A percentile compares a stretch with the other conserved stretches of the same genome.
Conservation (phyloP, 2,888 invertebrate genomes). For the Drosophila borborema region DNA sequence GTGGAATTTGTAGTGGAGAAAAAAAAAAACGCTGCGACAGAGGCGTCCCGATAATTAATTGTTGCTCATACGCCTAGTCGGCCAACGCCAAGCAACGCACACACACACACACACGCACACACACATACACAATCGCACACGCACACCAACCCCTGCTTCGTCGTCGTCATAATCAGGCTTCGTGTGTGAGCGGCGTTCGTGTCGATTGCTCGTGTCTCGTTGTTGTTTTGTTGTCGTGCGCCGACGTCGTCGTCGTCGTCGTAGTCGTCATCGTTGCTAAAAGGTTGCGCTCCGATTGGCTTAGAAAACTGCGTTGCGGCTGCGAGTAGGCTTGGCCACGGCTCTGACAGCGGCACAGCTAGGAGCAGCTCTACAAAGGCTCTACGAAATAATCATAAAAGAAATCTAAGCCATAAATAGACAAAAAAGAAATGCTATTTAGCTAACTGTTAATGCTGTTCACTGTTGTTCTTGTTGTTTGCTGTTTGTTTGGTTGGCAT, state of each 20-base stretch:
- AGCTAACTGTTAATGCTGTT: slow-evolving; percentile 5
- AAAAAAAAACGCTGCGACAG: slow-evolving; percentile 42
- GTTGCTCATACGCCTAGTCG: slow-evolving; percentile 75
- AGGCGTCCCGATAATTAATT: slow-evolving; percentile 72
- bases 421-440: slow-evolving; percentile 10
- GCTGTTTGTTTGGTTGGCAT: slow-evolving; percentile 3
- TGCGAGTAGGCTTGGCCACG: slow-evolving; percentile 83
- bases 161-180: slow-evolving; percentile 70
- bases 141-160: slow-evolving; percentile 8
- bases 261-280: slow-evolving; percentile 58
- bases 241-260: slow-evolving; percentile 60
- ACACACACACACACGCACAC: slow-evolving; percentile 38
- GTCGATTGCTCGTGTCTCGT: slow-evolving; percentile 50
- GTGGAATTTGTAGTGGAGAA: slow-evolving; percentile 55
- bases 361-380: too few species aligned
- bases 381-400: slow-evolving; percentile 43
- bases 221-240: slow-evolving; percentile 77
- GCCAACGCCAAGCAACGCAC: slow-evolving; percentile 39
- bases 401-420: slow-evolving; percentile 33
- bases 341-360: slow-evolving; percentile 26
- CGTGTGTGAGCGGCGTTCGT: slow-evolving; percentile 55
- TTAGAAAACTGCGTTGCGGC: slow-evolving; percentile 82
- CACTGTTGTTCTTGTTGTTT: not conserved
- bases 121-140: slow-evolving; percentile 23
- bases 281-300: slow-evolving; percentile 82